Evolutionary conservation across 2,797 vertebrate genomes (phyloP).

Genomic region (Macropodus opercularis): DNA sequence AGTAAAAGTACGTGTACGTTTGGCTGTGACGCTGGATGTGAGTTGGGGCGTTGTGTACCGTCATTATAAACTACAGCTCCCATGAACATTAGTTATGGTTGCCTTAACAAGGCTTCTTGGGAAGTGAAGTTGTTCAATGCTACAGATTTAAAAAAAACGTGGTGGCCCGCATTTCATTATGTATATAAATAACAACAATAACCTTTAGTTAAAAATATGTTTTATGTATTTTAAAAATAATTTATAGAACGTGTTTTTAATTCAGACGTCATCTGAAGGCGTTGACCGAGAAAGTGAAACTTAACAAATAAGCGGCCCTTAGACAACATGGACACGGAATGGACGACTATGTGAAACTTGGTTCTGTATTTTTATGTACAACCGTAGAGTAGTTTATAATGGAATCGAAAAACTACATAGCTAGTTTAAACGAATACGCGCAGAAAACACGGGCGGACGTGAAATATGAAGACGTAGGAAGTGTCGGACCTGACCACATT

Average conservation of each 20-base stretch:
- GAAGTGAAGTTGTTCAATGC: neutral
- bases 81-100: neutral
- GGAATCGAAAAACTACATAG: constrained; percentile 58
- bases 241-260: neutral
- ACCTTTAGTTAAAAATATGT: no score
- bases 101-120: neutral
- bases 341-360: fast-evolving
- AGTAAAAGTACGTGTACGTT: no score
- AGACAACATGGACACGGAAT: neutral
- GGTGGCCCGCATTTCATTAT: no score
- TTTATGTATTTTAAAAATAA: neutral
- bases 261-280: constrained; percentile 7
- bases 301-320: fast-evolving
- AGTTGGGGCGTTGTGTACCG: no score
- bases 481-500: constrained; percentile 67
- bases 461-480: constrained; percentile 52
- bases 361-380: fast-evolving
- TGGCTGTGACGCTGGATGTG: no score
- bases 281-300: constrained; percentile 59
- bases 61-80: constrained; percentile 24
- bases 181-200: no score
- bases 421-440: constrained; percentile 56
- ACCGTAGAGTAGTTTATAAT: constrained; percentile 18
- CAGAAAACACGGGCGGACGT: constrained; percentile 20
- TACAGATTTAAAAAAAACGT: neutral